phyloP scores from a whole-genome alignment of 1,140 invertebrate species.

The Hylyphantes graminicola region DNA sequence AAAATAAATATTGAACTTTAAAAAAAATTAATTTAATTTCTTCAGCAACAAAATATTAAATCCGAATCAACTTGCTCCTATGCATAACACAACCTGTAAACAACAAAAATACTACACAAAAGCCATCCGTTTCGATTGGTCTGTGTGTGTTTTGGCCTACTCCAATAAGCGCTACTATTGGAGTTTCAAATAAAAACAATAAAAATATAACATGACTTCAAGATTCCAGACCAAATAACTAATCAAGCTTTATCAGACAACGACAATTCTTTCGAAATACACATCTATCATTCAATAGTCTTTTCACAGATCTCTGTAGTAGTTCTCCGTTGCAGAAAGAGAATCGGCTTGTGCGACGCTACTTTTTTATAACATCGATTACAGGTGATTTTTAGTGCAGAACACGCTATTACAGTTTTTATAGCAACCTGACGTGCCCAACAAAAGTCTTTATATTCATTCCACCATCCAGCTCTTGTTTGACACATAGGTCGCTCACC shows the following conservation, averaged over 20 bases:
- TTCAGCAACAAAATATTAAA: not conserved
- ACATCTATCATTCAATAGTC: not conserved
- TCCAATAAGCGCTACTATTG: constrained; percentile 1
- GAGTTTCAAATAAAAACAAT: constrained; percentile 9
- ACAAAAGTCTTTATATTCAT: too few species aligned
- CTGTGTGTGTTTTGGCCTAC: constrained; percentile 34
- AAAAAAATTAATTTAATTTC: not conserved
- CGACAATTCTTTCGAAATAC: not conserved
- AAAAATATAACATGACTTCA: constrained; percentile 20
- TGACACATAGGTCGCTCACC: too few species aligned
- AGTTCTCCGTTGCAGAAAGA: too few species aligned
- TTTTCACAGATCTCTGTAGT: too few species aligned
- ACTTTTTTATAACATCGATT: too few species aligned
- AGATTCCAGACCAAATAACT: constrained; percentile 21
- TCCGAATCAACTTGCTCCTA: not conserved
- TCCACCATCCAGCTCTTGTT: too few species aligned
- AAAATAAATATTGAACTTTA: too few species aligned
- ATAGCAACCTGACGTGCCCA: too few species aligned
- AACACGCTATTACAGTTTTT: too few species aligned
- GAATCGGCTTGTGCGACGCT: too few species aligned
- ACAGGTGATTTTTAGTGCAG: too few species aligned
- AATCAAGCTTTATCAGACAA: constrained; percentile 18
- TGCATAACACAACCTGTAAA: constrained; percentile 9
- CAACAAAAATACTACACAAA: constrained; percentile 20
- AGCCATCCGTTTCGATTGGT: constrained; percentile 11